A percentile compares a stretch with the other conserved stretches of the same genome.
Conservation (phyloP, 2,888 invertebrate genomes). For the Clitarchus hookeri region DNA sequence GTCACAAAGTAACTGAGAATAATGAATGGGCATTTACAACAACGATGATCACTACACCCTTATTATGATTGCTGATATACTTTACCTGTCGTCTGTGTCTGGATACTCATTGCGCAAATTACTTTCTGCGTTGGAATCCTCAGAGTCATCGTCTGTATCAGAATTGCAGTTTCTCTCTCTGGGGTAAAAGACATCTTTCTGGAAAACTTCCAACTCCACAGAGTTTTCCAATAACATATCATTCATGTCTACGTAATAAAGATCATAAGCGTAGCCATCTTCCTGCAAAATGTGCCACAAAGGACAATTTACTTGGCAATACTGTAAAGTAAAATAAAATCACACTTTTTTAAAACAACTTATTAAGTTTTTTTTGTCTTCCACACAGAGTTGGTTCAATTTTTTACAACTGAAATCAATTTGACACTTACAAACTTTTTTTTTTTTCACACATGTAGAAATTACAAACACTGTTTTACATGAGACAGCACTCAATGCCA, state of each 20-base stretch:
- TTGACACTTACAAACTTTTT: too few relatives aligned
- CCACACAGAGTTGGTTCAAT: too few relatives aligned
- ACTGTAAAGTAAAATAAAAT: too few relatives aligned
- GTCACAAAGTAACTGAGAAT: background rate
- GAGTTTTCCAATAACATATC: constrained; percentile 16
- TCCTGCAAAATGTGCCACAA: background rate
- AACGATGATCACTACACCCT: too few relatives aligned
- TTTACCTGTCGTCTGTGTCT: constrained; percentile 6
- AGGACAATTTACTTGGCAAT: too few relatives aligned
- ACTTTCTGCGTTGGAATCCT: constrained; percentile 19
- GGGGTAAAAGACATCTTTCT: background rate
- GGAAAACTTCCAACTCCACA: background rate
- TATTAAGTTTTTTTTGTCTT: too few relatives aligned
- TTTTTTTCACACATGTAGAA: too few relatives aligned
- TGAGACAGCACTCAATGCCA: too few relatives aligned
- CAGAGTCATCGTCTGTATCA: background rate
- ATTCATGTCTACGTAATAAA: constrained; percentile 9
- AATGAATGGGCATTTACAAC: background rate
- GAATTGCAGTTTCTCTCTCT: background rate
- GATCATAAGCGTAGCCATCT: constrained; percentile 2
- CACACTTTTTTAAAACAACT: too few relatives aligned
- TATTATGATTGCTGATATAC: background rate
- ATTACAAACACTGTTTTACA: too few relatives aligned
- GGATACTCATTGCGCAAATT: constrained; percentile 18
- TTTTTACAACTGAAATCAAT: too few relatives aligned